phyloP scores from a whole-genome alignment of 2,797 vertebrate genomes.

The Intellagama lesueurii region DNA sequence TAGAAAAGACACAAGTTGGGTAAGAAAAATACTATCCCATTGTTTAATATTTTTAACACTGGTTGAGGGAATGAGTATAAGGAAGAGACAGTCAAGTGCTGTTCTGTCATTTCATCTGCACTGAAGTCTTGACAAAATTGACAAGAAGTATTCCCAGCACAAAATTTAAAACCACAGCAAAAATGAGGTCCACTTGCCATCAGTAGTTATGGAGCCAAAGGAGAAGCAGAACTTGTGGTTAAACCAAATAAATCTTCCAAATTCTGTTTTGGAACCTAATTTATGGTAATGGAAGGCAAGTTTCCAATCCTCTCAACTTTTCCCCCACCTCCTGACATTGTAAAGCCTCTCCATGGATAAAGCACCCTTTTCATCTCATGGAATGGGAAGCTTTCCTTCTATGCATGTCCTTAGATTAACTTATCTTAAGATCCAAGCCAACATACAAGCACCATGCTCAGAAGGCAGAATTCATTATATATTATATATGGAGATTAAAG shows the following conservation, averaged over 20 bases:
- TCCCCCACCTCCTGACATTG: too few relatives aligned
- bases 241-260: fast-evolving
- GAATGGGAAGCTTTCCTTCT: neutral
- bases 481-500: neutral
- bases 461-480: neutral
- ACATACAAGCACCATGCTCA: fast-evolving
- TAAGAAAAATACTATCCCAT: slow-evolving; percentile 79
- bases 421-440: neutral
- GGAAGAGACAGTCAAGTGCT: slow-evolving; percentile 54
- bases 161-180: slow-evolving; percentile 11
- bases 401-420: neutral
- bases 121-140: neutral
- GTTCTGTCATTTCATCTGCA: slow-evolving; percentile 17
- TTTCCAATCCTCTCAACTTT: neutral
- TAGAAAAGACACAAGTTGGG: slow-evolving; percentile 27
- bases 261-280: neutral
- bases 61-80: slow-evolving; percentile 69
- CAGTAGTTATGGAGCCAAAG: neutral
- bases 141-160: slow-evolving; percentile 29
- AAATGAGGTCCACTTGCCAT: slow-evolving; percentile 28
- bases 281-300: neutral
- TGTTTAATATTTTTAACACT: slow-evolving; percentile 79
- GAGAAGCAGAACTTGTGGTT: slow-evolving; percentile 28
- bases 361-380: neutral
- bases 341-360: too few relatives aligned